Evolutionary conservation across 2,113 vertebrate species (phyloP).

Genomic region (Astur gentilis): DNA sequence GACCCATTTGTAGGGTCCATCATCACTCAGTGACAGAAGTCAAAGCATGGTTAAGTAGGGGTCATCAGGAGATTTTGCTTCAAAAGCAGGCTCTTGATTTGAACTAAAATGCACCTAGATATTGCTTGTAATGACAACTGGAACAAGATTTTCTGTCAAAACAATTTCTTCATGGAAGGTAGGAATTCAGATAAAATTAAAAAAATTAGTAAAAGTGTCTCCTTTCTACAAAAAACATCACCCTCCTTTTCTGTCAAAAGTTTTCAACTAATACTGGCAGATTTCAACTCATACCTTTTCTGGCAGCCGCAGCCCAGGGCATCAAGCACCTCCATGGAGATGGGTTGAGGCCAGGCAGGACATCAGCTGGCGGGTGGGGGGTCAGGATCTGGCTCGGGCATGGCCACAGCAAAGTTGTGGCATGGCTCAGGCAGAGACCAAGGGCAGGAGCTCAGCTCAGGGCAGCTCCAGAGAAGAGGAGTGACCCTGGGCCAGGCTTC

Average conservation of each 20-base stretch:
- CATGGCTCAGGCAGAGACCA: background rate
- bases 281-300: background rate
- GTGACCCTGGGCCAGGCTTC: background rate
- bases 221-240: background rate
- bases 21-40: background rate
- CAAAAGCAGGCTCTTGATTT: background rate
- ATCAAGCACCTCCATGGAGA: background rate
- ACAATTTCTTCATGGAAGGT: background rate
- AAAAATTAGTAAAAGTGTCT: background rate
- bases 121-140: background rate
- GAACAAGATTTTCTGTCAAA: background rate
- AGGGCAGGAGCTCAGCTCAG: background rate
- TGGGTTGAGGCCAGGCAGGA: background rate
- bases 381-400: no score
- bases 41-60: background rate
- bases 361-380: accelerated
- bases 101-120: background rate
- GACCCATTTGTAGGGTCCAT: background rate
- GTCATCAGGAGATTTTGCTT: background rate
- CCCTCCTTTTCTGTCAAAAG: background rate
- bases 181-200: background rate
- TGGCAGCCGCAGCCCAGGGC: background rate
- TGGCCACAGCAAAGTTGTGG: background rate
- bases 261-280: background rate
- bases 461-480: background rate